phyloP scores from a whole-genome alignment of 1,140 invertebrate species.

The Atta texana region DNA sequence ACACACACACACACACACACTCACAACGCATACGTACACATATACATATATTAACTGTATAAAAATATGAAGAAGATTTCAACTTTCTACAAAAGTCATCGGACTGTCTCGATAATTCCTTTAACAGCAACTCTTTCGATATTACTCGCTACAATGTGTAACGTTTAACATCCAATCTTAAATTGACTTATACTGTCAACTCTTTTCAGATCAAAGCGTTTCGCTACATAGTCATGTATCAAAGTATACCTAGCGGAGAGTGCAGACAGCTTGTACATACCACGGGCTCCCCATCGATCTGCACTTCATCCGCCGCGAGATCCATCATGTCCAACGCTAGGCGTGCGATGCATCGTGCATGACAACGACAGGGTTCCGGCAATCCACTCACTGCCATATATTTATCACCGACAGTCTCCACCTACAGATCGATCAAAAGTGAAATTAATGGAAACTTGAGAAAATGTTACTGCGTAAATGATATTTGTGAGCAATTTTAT shows the following conservation, averaged over 20 bases:
- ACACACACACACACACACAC: not conserved
- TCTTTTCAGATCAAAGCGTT: constrained; percentile 13
- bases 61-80: constrained; percentile 23
- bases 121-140: not conserved
- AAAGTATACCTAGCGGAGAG: constrained; percentile 4
- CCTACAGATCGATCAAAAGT: constrained; percentile 88
- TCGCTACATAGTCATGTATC: constrained; percentile 1
- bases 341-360: constrained; percentile 96
- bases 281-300: constrained; percentile 94
- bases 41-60: not conserved
- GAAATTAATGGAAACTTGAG: constrained; percentile 55
- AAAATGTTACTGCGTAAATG: not conserved
- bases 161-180: constrained; percentile 20
- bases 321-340: constrained; percentile 99
- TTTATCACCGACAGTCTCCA: constrained; percentile 99
- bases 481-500: not conserved
- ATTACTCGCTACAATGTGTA: not conserved
- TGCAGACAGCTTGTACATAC: constrained; percentile 87
- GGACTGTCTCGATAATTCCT: constrained; percentile 22
- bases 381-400: constrained; percentile 99
- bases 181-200: not conserved
- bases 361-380: constrained; percentile 95
- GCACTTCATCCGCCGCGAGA: constrained; percentile 92
- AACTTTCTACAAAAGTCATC: constrained; percentile 51
- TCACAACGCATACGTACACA: no score